phyloP scores from a whole-genome alignment of 2,113 vertebrate species.

The Mormyrus iriodes region DNA sequence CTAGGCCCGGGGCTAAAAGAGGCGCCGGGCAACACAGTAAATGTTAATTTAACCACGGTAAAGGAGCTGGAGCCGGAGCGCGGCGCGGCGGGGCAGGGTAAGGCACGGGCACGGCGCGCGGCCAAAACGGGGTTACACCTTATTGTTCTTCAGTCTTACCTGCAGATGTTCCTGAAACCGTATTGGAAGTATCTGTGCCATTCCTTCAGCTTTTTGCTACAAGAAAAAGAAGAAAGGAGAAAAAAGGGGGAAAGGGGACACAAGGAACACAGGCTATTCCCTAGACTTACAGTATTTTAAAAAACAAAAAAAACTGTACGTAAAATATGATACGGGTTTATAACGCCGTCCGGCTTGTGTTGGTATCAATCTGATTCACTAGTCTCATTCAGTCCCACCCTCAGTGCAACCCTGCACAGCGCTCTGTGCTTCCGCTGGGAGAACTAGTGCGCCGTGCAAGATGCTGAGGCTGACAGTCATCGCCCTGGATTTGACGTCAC shows the following conservation, averaged over 20 bases:
- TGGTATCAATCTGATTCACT: slow-evolving; percentile 44
- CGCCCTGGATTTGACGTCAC: background rate
- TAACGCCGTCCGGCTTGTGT: slow-evolving; percentile 34
- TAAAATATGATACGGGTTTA: slow-evolving; percentile 20
- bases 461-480: background rate
- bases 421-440: slow-evolving; percentile 54
- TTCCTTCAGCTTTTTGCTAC: slow-evolving; percentile 43
- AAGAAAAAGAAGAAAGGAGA: slow-evolving; percentile 31
- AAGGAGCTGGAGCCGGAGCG: slow-evolving; percentile 42
- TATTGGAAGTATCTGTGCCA: slow-evolving; percentile 69
- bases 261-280: slow-evolving; percentile 37
- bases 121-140: background rate
- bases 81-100: background rate
- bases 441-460: slow-evolving; percentile 54
- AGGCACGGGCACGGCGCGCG: background rate
- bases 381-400: slow-evolving; percentile 53
- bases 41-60: slow-evolving; percentile 43
- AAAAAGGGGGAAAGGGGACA: slow-evolving; percentile 51
- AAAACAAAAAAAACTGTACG: slow-evolving; percentile 38
- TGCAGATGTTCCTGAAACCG: slow-evolving; percentile 73
- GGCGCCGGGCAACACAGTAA: slow-evolving; percentile 46
- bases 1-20: slow-evolving; percentile 63
- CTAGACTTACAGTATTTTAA: slow-evolving; percentile 24
- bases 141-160: slow-evolving; percentile 49
- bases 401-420: slow-evolving; percentile 39